phyloP scores from a whole-genome alignment of 2,888 invertebrate species.

The Caenorhabditis afra region DNA sequence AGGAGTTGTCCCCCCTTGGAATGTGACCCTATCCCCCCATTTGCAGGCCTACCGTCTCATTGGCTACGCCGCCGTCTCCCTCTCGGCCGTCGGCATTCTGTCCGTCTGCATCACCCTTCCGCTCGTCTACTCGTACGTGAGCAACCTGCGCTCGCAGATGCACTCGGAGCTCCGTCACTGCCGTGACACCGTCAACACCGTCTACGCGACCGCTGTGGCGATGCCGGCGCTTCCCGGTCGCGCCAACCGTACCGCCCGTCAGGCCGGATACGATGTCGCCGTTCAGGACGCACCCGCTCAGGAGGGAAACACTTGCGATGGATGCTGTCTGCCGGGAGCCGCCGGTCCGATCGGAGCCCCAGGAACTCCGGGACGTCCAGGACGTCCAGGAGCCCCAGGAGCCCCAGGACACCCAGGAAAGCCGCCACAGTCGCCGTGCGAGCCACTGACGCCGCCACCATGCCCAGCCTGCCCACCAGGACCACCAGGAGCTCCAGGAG shows the following conservation, averaged over 20 bases:
- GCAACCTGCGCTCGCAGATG: slow-evolving; percentile 56
- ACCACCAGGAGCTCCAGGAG: slow-evolving; percentile 66
- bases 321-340: slow-evolving; percentile 60
- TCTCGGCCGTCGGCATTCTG: slow-evolving; percentile 61
- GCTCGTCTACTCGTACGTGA: slow-evolving; percentile 59
- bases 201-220: slow-evolving; percentile 59
- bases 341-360: slow-evolving; percentile 61
- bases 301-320: slow-evolving; percentile 51
- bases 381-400: slow-evolving; percentile 67
- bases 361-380: slow-evolving; percentile 53
- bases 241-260: slow-evolving; percentile 73
- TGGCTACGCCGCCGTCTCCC: slow-evolving; percentile 61
- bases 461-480: slow-evolving; percentile 69
- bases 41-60: slow-evolving; percentile 66
- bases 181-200: slow-evolving; percentile 59
- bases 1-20: too few species aligned
- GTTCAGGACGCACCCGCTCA: slow-evolving; percentile 41
- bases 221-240: slow-evolving; percentile 54
- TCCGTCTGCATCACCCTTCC: slow-evolving; percentile 63
- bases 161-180: slow-evolving; percentile 57
- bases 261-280: slow-evolving; percentile 62
- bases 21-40: too few species aligned
- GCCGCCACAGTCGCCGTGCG: slow-evolving; percentile 64
- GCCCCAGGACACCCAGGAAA: slow-evolving; percentile 68
- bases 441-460: slow-evolving; percentile 67